Percentiles rank a stretch among this genome's conserved stretches.
phyloP scores from a whole-genome alignment of 2,888 invertebrate genomes.

The Machimus rusticus region DNA sequence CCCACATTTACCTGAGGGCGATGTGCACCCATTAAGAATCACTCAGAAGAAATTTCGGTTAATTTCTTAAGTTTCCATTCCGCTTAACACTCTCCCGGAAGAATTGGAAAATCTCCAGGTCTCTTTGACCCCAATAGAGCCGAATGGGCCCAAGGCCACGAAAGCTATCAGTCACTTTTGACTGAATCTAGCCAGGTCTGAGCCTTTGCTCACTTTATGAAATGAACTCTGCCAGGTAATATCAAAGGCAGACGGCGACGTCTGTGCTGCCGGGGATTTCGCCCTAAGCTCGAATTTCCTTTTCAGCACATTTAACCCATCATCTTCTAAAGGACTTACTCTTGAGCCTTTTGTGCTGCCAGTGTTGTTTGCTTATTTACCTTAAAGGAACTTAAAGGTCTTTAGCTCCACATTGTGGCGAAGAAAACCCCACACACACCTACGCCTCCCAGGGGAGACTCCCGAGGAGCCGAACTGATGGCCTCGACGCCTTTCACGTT shows the following conservation, averaged over 20 bases:
- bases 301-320: slow-evolving; percentile 40
- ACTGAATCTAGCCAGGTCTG: slow-evolving; percentile 19
- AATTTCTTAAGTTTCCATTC: slow-evolving; percentile 1
- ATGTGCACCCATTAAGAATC: background rate
- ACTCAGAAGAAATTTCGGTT: background rate
- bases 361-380: slow-evolving; percentile 39
- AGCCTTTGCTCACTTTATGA: slow-evolving; percentile 34
- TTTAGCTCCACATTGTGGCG: slow-evolving; percentile 23
- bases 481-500: slow-evolving; percentile 8
- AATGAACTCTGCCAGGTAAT: slow-evolving; percentile 37
- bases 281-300: slow-evolving; percentile 38
- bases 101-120: slow-evolving; percentile 24
- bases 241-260: slow-evolving; percentile 26
- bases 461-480: background rate
- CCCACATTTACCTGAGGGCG: background rate
- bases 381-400: slow-evolving; percentile 33
- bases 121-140: slow-evolving; percentile 31
- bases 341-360: slow-evolving; percentile 28
- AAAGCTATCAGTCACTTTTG: slow-evolving; percentile 37
- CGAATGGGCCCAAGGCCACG: slow-evolving; percentile 21
- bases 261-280: background rate
- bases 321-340: slow-evolving; percentile 40
- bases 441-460: background rate
- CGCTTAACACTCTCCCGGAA: slow-evolving; percentile 9
- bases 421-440: background rate